Percentiles rank a stretch among this genome's conserved stretches.
phyloP scores from a whole-genome alignment of 1,140 invertebrate genomes.

The Lepeophtheirus salmonis region DNA sequence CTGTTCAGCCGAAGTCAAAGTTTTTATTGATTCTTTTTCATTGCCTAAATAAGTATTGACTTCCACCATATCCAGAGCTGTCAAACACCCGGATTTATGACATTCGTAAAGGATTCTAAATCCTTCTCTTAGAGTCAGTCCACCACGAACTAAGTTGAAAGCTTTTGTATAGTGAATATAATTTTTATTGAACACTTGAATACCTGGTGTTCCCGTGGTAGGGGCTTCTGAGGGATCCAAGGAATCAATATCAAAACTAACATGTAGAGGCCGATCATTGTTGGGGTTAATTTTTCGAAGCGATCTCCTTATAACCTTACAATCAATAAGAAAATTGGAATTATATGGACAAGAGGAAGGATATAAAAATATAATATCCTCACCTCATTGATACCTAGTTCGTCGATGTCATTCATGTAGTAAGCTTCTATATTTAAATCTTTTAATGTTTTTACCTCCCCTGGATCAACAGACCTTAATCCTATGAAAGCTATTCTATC shows the following conservation, averaged over 20 bases:
- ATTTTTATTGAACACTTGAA: too few species aligned
- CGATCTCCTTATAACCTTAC: conserved; percentile 29
- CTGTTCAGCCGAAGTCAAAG: conserved; percentile 22
- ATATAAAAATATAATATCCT: too few species aligned
- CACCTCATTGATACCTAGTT: conserved; percentile 50
- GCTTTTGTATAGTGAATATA: too few species aligned
- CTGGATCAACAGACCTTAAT: conserved; percentile 61
- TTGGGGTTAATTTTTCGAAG: conserved; percentile 45
- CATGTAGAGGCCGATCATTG: conserved; percentile 50
- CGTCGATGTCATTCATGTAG: conserved; percentile 66
- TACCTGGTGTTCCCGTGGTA: conserved; percentile 64
- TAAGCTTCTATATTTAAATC: conserved; percentile 53
- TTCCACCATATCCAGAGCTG: conserved; percentile 66
- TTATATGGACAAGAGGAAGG: not conserved
- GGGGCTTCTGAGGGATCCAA: conserved; percentile 63
- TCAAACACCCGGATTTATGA: conserved; percentile 46
- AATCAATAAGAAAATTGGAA: too few species aligned
- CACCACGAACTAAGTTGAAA: conserved; percentile 71
- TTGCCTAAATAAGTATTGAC: conserved; percentile 60
- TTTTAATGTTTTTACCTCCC: conserved; percentile 53
- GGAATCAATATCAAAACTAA: conserved; percentile 83
- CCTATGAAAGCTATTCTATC: conserved; percentile 72
- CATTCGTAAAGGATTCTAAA: conserved; percentile 59
- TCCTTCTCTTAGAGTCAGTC: conserved; percentile 63
- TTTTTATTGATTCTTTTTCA: conserved; percentile 22